A percentile compares a stretch with the other conserved stretches of the same genome.
Conservation (phyloP, 2,113 vertebrate species). For the Dasyornis broadbenti region DNA sequence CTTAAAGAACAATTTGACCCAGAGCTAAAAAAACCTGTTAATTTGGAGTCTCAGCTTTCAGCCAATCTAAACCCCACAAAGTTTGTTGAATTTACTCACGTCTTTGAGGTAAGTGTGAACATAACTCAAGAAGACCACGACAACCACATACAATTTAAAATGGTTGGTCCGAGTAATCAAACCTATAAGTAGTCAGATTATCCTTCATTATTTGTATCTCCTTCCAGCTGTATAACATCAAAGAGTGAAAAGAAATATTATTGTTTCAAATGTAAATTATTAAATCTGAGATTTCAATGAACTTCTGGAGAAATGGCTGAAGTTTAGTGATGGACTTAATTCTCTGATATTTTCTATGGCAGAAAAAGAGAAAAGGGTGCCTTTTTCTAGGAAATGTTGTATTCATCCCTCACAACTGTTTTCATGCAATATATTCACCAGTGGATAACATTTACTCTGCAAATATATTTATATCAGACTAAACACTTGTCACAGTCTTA, state of each 20-base stretch:
- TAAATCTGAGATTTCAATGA: neutral
- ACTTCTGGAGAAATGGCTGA: neutral
- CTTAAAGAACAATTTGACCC: neutral
- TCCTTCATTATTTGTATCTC: neutral
- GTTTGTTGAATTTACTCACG: neutral
- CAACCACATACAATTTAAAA: neutral
- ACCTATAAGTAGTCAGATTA: neutral
- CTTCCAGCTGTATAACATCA: neutral
- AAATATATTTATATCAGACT: conserved; percentile 1
- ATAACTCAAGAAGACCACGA: neutral
- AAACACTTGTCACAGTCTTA: neutral
- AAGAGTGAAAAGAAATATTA: neutral
- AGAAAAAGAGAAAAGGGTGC: neutral
- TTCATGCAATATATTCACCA: neutral
- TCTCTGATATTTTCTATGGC: neutral
- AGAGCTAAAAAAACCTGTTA: neutral
- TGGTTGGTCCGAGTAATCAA: neutral
- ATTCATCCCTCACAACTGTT: neutral
- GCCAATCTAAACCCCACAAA: neutral
- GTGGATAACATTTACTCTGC: neutral
- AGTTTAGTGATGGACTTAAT: neutral
- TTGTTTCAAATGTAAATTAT: neutral
- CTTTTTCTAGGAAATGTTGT: neutral
- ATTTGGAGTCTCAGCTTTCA: neutral
- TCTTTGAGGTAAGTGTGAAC: neutral